Evolutionary conservation across 2,113 vertebrate species (phyloP).

Genomic region (Bos indicus): DNA sequence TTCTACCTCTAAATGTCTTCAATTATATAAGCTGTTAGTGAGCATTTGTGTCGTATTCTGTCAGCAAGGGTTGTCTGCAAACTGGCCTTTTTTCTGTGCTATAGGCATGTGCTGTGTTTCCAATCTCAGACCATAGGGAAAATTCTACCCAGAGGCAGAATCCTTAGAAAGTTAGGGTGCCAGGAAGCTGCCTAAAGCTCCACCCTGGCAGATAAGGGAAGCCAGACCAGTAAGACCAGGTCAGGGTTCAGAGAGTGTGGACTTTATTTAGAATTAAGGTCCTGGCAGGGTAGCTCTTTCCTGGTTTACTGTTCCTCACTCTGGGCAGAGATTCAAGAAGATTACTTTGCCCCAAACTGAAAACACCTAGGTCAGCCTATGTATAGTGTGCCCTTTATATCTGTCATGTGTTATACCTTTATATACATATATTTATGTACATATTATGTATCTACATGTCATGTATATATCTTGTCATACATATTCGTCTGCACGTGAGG

Average conservation of each 20-base stretch:
- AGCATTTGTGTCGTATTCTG: not conserved
- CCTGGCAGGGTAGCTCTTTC: not conserved
- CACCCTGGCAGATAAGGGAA: slow-evolving; percentile 10
- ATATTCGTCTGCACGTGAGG: not conserved
- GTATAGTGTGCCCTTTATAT: not conserved
- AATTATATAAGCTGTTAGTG: not conserved
- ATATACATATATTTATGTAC: not conserved
- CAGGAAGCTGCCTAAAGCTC: not conserved
- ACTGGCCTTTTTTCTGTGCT: not conserved
- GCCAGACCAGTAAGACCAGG: not conserved
- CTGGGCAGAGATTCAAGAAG: not conserved
- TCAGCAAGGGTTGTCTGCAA: not conserved
- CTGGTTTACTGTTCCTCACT: not conserved
- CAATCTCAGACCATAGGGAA: not conserved
- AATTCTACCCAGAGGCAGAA: not conserved
- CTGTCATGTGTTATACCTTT: not conserved
- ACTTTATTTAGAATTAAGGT: slow-evolving; percentile 17
- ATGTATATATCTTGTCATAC: not conserved
- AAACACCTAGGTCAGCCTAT: not conserved
- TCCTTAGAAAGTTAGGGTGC: not conserved
- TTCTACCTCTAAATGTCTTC: not conserved
- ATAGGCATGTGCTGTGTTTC: not conserved
- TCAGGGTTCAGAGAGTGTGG: not conserved
- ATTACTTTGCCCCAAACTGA: not conserved
- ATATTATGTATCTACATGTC: not conserved